Evolutionary conservation across 2,797 vertebrate species (phyloP).

Genomic region (Phrynocephalus vlangalii): DNA sequence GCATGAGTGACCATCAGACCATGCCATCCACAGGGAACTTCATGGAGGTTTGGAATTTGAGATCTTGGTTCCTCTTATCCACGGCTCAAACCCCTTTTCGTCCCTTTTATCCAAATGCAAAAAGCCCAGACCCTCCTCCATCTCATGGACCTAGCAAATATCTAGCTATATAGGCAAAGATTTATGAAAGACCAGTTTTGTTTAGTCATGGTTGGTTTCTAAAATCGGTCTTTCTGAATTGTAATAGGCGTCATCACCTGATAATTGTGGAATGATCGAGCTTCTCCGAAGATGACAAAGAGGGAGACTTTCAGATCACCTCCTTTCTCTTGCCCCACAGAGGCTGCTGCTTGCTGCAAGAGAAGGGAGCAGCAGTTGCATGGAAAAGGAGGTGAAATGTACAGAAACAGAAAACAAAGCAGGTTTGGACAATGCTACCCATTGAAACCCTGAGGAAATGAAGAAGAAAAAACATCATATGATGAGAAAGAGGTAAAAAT

Average conservation of each 20-base stretch:
- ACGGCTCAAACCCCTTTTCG: too few species aligned
- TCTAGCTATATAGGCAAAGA: neutral
- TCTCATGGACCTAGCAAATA: neutral
- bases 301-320: neutral
- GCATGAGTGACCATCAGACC: neutral
- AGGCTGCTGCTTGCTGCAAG: slow-evolving; percentile 1
- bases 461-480: neutral
- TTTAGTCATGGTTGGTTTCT: neutral
- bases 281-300: slow-evolving; percentile 2
- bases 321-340: neutral
- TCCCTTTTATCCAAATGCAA: neutral
- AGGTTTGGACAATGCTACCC: slow-evolving; percentile 21
- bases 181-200: neutral
- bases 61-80: neutral
- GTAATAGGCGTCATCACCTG: neutral
- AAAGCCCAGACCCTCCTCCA: neutral
- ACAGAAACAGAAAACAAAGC: slow-evolving; percentile 9
- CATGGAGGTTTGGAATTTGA: neutral
- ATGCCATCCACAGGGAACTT: neutral
- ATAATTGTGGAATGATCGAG: neutral
- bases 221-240: neutral
- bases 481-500: slow-evolving; percentile 27
- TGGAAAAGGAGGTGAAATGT: neutral
- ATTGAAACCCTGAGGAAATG: neutral
- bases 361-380: neutral